Conservation (phyloP, 2,113 vertebrate species). For the Triplophysa rosa region DNA sequence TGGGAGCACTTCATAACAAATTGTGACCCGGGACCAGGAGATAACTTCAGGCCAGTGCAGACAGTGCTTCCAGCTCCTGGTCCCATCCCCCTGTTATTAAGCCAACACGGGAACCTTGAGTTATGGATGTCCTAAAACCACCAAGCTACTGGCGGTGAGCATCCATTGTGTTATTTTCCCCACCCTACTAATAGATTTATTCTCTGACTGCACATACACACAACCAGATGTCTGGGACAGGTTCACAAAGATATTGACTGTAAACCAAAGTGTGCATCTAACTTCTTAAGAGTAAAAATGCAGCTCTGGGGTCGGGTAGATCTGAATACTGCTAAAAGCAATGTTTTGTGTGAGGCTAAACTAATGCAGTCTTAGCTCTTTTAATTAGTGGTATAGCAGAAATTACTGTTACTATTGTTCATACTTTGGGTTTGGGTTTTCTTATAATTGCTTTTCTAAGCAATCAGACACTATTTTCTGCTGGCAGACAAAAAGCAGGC, state of each 20-base stretch:
- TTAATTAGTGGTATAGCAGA: neutral
- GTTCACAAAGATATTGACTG: neutral
- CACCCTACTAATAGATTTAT: conserved; percentile 44
- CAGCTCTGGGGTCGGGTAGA: neutral
- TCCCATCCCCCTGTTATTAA: neutral
- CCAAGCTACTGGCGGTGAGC: conserved; percentile 21
- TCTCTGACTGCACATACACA: neutral
- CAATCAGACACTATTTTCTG: too few relatives aligned
- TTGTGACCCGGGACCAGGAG: conserved; percentile 58
- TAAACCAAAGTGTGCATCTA: neutral
- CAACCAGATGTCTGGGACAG: neutral
- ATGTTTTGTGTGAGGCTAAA: neutral
- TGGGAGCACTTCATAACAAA: conserved; percentile 63
- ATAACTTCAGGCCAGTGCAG: conserved; percentile 60
- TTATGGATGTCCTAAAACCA: conserved; percentile 47
- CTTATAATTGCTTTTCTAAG: too few relatives aligned
- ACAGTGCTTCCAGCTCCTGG: neutral
- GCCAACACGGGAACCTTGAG: conserved; percentile 33
- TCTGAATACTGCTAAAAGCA: neutral
- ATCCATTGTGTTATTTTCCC: conserved; percentile 16
- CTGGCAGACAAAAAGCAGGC: too few relatives aligned
- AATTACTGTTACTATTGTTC: neutral
- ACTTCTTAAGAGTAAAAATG: neutral
- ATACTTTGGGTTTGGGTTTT: neutral
- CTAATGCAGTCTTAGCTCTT: neutral